Percentiles rank a stretch among this genome's conserved stretches.
phyloP scores from a whole-genome alignment of 2,888 invertebrate genomes.

The Drosophila fulvimacula region DNA sequence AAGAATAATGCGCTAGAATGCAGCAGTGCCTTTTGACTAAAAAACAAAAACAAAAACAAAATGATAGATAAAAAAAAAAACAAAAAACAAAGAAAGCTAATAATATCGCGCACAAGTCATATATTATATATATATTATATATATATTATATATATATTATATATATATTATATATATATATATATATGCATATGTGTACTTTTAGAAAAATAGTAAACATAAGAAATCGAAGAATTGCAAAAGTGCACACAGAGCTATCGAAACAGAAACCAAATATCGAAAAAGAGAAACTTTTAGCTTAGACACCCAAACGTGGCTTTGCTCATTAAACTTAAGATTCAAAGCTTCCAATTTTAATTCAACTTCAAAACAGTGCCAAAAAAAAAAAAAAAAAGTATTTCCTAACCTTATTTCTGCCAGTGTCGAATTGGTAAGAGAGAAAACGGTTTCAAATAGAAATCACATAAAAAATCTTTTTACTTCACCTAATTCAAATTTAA shows the following conservation, averaged over 20 bases:
- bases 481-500: background rate
- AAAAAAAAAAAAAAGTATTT: background rate
- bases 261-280: background rate
- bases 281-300: background rate
- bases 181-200: background rate
- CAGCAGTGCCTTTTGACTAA: constrained; percentile 52
- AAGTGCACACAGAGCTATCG: background rate
- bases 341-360: background rate
- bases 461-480: background rate
- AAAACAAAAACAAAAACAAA: constrained; percentile 12
- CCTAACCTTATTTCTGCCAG: background rate
- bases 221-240: background rate
- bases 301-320: background rate
- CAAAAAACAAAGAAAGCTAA: constrained; percentile 11
- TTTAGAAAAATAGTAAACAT: background rate
- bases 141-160: no score
- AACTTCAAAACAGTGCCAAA: constrained; percentile 5
- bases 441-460: constrained; percentile 8
- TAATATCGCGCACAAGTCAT: constrained; percentile 14
- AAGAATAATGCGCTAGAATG: constrained; percentile 39
- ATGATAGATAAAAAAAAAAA: constrained; percentile 1
- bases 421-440: background rate
- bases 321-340: background rate
- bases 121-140: background rate
- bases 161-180: background rate